Percentiles rank a stretch among this genome's conserved stretches.
These are phyloP conservation scores for Oreotragus oreotragus DNA, from an alignment of 2,113 vertebrate species.

Conservation along the genomic window DNA sequence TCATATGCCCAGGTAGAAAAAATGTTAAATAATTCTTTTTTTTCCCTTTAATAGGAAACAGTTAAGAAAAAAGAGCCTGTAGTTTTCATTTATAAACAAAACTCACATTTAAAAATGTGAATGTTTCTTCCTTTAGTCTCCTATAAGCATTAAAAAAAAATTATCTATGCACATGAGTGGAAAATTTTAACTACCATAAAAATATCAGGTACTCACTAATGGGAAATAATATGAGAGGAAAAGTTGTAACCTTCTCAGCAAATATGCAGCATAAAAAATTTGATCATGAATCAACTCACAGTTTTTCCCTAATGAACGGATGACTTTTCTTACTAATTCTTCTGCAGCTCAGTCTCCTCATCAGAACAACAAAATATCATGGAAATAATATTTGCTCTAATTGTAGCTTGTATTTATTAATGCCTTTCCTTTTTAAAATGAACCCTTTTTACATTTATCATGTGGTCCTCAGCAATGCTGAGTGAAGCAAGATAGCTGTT, in stretches of 20 bases:
- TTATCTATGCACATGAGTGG: not conserved
- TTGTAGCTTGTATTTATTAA: not conserved
- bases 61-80: not conserved
- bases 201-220: not conserved
- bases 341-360: not conserved
- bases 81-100: constrained; percentile 10
- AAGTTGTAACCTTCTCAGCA: not conserved
- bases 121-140: not conserved
- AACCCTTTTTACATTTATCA: not conserved
- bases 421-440: not conserved
- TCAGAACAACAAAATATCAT: not conserved
- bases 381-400: not conserved
- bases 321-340: not conserved
- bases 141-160: not conserved
- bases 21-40: not conserved
- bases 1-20: not conserved
- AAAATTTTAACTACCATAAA: not conserved
- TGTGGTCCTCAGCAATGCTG: not conserved
- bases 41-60: not conserved
- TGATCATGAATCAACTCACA: not conserved
- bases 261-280: not conserved
- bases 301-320: not conserved
- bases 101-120: not conserved
- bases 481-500: not conserved
- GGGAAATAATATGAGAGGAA: not conserved